These are phyloP conservation scores for Salvelinus alpinus DNA, from an alignment of 2,113 vertebrate species.

Conservation along the genomic window DNA sequence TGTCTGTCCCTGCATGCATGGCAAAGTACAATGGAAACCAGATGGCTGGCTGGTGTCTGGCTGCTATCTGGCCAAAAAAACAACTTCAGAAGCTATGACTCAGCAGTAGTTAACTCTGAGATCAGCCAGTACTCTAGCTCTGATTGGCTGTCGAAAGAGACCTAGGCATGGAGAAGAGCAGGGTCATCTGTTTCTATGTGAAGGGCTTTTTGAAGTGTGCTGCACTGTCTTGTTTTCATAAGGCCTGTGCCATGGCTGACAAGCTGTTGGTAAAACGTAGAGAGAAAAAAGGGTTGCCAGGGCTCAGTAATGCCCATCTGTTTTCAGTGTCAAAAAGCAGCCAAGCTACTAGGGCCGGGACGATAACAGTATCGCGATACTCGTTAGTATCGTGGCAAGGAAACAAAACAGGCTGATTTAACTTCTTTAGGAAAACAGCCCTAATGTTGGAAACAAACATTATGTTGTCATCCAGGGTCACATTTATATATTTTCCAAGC, in stretches of 20 bases:
- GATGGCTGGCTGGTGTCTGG: constrained; percentile 36
- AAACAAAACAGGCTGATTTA: too few relatives aligned
- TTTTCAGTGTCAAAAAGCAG: neutral
- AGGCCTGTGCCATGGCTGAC: constrained; percentile 3
- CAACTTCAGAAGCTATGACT: constrained; percentile 49
- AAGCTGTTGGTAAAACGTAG: neutral
- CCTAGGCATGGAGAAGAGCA: constrained; percentile 39
- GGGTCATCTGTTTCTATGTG: constrained; percentile 66
- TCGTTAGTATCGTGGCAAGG: too few relatives aligned
- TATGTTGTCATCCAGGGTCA: too few relatives aligned
- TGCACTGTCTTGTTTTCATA: constrained; percentile 26
- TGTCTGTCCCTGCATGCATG: neutral
- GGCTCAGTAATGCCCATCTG: neutral
- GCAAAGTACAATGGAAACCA: constrained; percentile 24
- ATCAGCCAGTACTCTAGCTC: constrained; percentile 33
- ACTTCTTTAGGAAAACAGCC: too few relatives aligned
- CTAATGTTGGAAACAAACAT: too few relatives aligned
- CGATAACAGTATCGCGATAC: too few relatives aligned
- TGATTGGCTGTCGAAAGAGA: constrained; percentile 48
- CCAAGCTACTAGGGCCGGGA: neutral
- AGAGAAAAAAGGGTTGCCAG: neutral
- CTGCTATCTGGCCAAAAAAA: constrained; percentile 37
- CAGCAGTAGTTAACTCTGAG: constrained; percentile 43
- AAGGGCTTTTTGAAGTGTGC: constrained; percentile 32
- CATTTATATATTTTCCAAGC: too few relatives aligned